These are phyloP conservation scores for Cerceris ruficornis DNA, from an alignment of 2,888 invertebrate genomes.

Conservation along the genomic window DNA sequence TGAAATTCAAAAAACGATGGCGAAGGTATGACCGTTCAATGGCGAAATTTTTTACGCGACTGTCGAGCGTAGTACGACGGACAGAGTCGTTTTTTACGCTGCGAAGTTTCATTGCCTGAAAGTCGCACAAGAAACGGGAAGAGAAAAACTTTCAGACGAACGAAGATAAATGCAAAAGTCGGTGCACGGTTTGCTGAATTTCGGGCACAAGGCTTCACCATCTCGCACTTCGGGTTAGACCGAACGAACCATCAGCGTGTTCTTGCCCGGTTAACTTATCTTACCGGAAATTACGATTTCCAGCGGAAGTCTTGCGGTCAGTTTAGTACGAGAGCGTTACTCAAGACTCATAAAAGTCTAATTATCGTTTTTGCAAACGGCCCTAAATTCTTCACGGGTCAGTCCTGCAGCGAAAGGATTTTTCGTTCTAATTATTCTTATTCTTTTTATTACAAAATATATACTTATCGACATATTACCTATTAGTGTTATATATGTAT, in stretches of 20 bases:
- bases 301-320: conserved; percentile 64
- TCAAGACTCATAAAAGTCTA: conserved; percentile 16
- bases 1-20: too few relatives aligned
- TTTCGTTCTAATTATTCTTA: background rate
- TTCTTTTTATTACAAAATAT: background rate
- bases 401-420: background rate
- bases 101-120: conserved; percentile 5
- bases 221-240: conserved; percentile 13
- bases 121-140: background rate
- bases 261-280: conserved; percentile 58
- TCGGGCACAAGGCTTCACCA: conserved; percentile 58
- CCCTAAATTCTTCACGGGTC: background rate
- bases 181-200: conserved; percentile 55
- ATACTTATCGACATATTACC: background rate
- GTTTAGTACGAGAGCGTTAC: conserved; percentile 32
- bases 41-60: too few relatives aligned
- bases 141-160: conserved; percentile 38
- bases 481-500: too few relatives aligned
- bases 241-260: conserved; percentile 27
- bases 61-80: too few relatives aligned
- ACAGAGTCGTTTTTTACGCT: too few relatives aligned
- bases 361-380: background rate
- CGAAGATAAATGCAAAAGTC: conserved; percentile 37
- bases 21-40: too few relatives aligned
- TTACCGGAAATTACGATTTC: conserved; percentile 63